Evolutionary conservation across 1,140 invertebrate genomes (phyloP).

Genomic region (Plutomurus gul): DNA sequence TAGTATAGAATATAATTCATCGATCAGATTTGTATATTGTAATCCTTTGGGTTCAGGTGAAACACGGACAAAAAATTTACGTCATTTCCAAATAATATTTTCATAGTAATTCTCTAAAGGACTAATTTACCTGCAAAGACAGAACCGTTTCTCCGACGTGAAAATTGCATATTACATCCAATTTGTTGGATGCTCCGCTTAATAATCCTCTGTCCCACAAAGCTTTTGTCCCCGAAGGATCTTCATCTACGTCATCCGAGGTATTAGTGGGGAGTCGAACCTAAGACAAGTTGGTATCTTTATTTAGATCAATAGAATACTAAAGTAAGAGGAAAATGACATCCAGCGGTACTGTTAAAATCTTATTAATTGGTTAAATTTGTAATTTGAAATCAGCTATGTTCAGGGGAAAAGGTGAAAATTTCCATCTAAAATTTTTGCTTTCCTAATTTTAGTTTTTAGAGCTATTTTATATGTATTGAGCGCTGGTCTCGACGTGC

Average conservation of each 20-base stretch:
- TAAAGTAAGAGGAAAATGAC: background rate
- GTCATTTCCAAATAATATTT: constrained; percentile 13
- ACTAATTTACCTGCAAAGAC: constrained; percentile 66
- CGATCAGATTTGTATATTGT: constrained; percentile 44
- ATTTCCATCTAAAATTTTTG: too few relatives aligned
- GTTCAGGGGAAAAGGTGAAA: too few relatives aligned
- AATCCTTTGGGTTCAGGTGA: constrained; percentile 50
- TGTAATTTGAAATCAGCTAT: background rate
- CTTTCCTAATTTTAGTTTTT: too few relatives aligned
- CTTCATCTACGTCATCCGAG: constrained; percentile 97
- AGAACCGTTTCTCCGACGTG: constrained; percentile 95
- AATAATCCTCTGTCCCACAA: constrained; percentile 96
- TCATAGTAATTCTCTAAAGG: background rate
- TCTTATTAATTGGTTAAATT: background rate
- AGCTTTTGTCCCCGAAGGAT: constrained; percentile 97
- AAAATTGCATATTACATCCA: constrained; percentile 88
- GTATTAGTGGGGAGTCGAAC: constrained; percentile 84
- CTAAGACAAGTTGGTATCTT: constrained; percentile 57
- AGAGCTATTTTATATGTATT: too few relatives aligned
- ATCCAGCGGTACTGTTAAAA: background rate
- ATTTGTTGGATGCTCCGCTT: constrained; percentile 97
- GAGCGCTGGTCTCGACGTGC: too few relatives aligned
- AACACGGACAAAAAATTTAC: constrained; percentile 50
- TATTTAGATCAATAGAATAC: background rate
- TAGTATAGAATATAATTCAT: background rate